Percentiles rank a stretch among this genome's conserved stretches.
These are phyloP conservation scores for Propithecus perrieri DNA, from an alignment of 2,797 vertebrate genomes.

Conservation along the genomic window DNA sequence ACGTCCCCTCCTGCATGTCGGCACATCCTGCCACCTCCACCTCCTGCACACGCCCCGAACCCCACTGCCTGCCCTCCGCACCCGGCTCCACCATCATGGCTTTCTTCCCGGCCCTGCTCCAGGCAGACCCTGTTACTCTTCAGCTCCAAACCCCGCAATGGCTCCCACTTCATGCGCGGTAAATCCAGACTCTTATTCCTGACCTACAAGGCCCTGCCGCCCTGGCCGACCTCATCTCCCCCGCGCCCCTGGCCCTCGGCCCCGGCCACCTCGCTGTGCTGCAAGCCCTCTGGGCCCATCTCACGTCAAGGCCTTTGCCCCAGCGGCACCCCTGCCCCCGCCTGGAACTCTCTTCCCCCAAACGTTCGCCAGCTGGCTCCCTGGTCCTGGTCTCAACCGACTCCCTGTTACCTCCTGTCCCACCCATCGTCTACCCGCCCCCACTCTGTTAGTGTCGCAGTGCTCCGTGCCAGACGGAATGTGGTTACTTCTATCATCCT, in stretches of 20 bases:
- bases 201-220: no score
- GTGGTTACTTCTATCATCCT: background rate
- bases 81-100: background rate
- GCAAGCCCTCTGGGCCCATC: background rate
- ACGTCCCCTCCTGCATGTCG: background rate
- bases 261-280: background rate
- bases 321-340: background rate
- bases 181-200: background rate
- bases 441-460: no score
- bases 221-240: background rate
- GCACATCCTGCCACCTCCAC: background rate
- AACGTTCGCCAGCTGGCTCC: background rate
- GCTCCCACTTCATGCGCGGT: background rate
- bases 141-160: background rate
- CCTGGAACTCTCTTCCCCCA: background rate
- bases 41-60: background rate
- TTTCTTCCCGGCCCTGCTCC: background rate
- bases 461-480: no score
- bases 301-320: background rate
- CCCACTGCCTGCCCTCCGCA: background rate
- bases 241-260: no score
- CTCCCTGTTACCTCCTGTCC: background rate
- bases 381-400: fast-evolving
- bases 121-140: fast-evolving
- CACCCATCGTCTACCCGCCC: no score